Evolutionary conservation across 2,888 invertebrate species (phyloP).

Genomic region (Salticus scenicus): DNA sequence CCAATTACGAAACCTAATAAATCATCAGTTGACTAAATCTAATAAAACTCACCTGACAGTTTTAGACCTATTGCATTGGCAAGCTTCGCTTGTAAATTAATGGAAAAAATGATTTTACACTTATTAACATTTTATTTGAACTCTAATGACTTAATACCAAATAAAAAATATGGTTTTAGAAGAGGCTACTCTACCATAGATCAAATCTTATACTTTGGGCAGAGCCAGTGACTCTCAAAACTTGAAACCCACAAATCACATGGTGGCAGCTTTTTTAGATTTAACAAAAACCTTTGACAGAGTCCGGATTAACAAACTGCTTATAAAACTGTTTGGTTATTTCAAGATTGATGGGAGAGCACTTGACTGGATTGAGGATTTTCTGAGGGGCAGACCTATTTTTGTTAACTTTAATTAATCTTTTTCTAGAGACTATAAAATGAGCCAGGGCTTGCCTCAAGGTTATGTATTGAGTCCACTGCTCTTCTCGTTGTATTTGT

Average conservation of each 20-base stretch:
- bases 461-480: not conserved
- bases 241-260: not conserved
- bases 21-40: too few species aligned
- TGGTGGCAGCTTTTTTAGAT: constrained; percentile 3
- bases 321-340: too few species aligned
- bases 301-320: not conserved
- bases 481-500: not conserved
- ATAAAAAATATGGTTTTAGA: constrained; percentile 13
- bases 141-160: not conserved
- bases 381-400: not conserved
- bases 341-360: not conserved
- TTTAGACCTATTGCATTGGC: not conserved
- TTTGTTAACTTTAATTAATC: not conserved
- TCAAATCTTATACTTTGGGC: not conserved
- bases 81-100: not conserved
- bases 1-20: too few species aligned
- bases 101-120: not conserved
- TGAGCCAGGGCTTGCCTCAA: not conserved
- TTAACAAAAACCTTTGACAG: constrained; percentile 1
- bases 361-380: not conserved
- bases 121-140: not conserved
- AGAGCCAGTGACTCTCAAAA: constrained; percentile 3
- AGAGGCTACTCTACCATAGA: not conserved
- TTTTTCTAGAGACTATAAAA: not conserved
- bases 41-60: constrained; percentile 8